phyloP scores from a whole-genome alignment of 2,113 vertebrate genomes.

The Cephalopterus ornatus region DNA sequence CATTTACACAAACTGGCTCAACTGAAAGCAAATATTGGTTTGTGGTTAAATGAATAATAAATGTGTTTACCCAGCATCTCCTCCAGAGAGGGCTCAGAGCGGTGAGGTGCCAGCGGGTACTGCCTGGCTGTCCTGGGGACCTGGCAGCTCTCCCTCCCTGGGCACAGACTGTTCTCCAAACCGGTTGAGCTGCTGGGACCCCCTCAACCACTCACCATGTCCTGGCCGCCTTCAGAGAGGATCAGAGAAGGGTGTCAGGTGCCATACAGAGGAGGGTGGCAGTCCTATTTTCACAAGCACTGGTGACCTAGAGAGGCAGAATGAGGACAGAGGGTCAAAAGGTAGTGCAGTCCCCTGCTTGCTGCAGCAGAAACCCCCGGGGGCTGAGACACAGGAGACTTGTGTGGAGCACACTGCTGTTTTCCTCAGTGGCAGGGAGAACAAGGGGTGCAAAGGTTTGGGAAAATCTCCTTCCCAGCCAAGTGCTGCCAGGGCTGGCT shows the following conservation, averaged over 20 bases:
- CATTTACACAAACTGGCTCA: conserved; percentile 19
- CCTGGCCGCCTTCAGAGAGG: background rate
- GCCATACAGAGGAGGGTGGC: background rate
- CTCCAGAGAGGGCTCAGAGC: background rate
- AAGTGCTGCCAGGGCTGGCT: background rate
- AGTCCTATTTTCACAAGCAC: background rate
- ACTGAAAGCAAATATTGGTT: conserved; percentile 63
- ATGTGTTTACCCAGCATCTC: conserved; percentile 38
- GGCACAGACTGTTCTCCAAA: background rate
- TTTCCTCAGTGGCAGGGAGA: background rate
- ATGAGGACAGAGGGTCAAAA: background rate
- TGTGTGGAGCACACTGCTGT: background rate
- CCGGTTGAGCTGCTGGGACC: background rate
- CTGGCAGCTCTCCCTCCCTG: background rate
- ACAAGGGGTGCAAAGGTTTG: background rate
- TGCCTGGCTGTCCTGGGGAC: background rate
- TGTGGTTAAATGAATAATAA: conserved; percentile 59
- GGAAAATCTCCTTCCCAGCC: background rate
- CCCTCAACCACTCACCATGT: accelerated
- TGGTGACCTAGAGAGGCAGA: background rate
- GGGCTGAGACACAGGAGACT: background rate
- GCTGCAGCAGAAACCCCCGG: background rate
- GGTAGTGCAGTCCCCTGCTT: background rate
- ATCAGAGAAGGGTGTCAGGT: accelerated
- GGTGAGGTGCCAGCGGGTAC: background rate